Evolutionary conservation across 2,888 invertebrate genomes (phyloP).

Genomic region (Clusia tigrina): DNA sequence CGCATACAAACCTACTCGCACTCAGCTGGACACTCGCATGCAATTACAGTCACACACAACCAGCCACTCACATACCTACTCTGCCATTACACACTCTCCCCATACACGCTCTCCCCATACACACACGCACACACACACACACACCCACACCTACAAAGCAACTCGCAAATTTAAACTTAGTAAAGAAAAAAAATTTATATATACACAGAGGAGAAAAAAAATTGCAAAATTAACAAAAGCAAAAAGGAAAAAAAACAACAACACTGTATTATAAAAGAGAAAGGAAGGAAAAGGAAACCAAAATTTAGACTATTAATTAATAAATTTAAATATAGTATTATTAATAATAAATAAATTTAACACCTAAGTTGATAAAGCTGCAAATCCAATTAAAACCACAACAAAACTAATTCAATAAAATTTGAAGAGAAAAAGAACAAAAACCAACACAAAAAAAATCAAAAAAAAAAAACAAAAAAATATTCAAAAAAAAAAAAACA

Average conservation of each 20-base stretch:
- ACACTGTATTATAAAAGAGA: constrained; percentile 18
- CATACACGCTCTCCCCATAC: constrained; percentile 13
- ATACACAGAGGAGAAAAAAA: constrained; percentile 1
- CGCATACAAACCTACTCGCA: constrained; percentile 27
- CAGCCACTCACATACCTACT: constrained; percentile 21
- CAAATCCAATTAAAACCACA: constrained; percentile 34
- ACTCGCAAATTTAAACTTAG: too few species aligned
- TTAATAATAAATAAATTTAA: constrained; percentile 29
- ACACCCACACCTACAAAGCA: constrained; percentile 14
- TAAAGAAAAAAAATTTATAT: constrained; percentile 7
- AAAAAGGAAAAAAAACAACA: constrained; percentile 10
- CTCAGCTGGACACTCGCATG: constrained; percentile 19
- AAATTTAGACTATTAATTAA: constrained; percentile 17
- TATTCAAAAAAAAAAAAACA: constrained; percentile 30
- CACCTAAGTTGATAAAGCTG: constrained; percentile 30
- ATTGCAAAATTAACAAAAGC: not conserved
- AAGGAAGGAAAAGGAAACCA: too few species aligned
- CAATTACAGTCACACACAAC: too few species aligned
- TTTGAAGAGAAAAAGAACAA: constrained; percentile 24
- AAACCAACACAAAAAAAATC: constrained; percentile 11
- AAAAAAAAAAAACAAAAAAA: constrained; percentile 26
- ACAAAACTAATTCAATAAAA: constrained; percentile 28
- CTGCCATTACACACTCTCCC: constrained; percentile 23
- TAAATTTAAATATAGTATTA: constrained; percentile 15
- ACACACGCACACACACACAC: constrained; percentile 24